Conservation (phyloP, 2,888 invertebrate species). For the Hedya salicella region DNA sequence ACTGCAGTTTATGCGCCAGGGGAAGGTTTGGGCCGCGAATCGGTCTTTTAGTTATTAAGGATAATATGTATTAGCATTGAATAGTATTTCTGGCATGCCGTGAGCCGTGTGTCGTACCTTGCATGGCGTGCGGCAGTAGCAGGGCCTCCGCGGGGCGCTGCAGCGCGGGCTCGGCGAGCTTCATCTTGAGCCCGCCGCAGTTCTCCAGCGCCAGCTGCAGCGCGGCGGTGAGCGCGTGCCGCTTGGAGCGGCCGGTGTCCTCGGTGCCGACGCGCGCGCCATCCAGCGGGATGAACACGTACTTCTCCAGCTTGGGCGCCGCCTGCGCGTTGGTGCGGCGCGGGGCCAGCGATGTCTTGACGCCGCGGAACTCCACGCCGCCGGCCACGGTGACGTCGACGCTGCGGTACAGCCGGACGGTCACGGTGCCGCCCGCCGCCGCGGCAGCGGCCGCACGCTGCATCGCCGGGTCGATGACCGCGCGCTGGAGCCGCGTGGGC, state of each 20-base stretch:
- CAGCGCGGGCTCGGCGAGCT: conserved; percentile 88
- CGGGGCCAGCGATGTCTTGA: too few species aligned
- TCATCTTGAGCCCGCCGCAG: conserved; percentile 88
- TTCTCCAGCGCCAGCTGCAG: conserved; percentile 93
- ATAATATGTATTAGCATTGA: too few species aligned
- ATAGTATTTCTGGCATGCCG: too few species aligned
- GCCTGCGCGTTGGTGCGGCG: conserved; percentile 91
- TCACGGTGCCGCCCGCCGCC: conserved; percentile 65
- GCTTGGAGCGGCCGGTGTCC: conserved; percentile 85
- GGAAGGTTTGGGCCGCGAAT: too few species aligned
- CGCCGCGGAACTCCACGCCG: too few species aligned
- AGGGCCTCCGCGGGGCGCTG: conserved; percentile 88
- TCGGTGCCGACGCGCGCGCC: conserved; percentile 79
- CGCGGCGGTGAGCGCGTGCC: conserved; percentile 87
- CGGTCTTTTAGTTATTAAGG: too few species aligned
- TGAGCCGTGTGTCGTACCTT: conserved; percentile 3
- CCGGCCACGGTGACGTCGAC: conserved; percentile 91
- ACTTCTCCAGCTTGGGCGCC: conserved; percentile 93
- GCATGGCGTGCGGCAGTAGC: conserved; percentile 85
- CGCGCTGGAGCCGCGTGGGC: conserved; percentile 94
- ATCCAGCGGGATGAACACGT: conserved; percentile 91
- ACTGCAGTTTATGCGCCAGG: too few species aligned
- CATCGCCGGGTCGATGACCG: conserved; percentile 91
- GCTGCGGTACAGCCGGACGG: conserved; percentile 88
- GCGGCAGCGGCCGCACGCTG: conserved; percentile 79